A percentile compares a stretch with the other conserved stretches of the same genome.
These are phyloP conservation scores for Acanthaster planci DNA, from an alignment of 35 echinoderm and acorn worm genomes.

Conservation along the genomic window DNA sequence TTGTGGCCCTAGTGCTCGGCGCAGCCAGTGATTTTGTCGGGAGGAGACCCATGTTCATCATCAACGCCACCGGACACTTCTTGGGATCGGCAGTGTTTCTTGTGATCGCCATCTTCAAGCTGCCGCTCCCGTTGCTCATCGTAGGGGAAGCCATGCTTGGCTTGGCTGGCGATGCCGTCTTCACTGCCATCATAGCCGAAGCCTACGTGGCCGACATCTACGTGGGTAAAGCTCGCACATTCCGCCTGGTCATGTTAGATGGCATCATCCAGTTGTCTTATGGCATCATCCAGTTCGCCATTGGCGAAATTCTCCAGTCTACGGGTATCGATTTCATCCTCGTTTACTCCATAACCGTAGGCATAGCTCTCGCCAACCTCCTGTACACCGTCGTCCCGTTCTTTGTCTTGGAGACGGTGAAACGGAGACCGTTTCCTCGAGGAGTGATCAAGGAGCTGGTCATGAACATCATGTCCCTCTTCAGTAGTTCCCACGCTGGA, in stretches of 20 bases:
- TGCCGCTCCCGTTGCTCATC: conserved; percentile 24
- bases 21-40: conserved; percentile 48
- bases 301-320: conserved; percentile 38
- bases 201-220: conserved; percentile 44
- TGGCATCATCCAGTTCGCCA: conserved; percentile 30
- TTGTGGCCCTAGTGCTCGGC: conserved; percentile 32
- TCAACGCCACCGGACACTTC: conserved; percentile 37
- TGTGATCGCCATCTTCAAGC: conserved; percentile 6
- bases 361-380: conserved; percentile 32
- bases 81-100: conserved; percentile 36
- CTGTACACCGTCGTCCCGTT: conserved; percentile 26
- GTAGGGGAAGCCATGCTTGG: conserved; percentile 39
- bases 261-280: conserved; percentile 28
- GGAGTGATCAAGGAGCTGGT: neutral
- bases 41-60: conserved; percentile 51
- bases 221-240: conserved; percentile 12
- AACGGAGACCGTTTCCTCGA: neutral
- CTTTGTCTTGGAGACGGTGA: conserved; percentile 30
- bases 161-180: conserved; percentile 31
- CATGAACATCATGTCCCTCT: conserved; percentile 1
- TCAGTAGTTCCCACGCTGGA: neutral
- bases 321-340: conserved; percentile 24
- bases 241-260: conserved; percentile 11
- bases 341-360: conserved; percentile 6
- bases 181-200: neutral